A percentile compares a stretch with the other conserved stretches of the same genome.
Conservation (phyloP, 2,888 invertebrate species). For the Diachrysia chrysitis region DNA sequence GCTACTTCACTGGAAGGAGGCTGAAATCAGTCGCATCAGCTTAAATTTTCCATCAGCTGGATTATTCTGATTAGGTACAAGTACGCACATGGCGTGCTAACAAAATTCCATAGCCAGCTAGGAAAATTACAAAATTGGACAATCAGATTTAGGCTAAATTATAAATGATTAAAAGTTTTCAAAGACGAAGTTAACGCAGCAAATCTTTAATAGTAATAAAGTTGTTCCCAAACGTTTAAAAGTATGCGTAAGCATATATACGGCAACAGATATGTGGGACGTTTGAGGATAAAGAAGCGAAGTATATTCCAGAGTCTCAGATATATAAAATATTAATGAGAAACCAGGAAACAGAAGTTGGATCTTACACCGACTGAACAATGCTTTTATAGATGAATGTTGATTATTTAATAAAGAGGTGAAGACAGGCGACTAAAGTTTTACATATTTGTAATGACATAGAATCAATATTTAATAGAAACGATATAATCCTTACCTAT, state of each 20-base stretch:
- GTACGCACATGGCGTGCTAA: background rate
- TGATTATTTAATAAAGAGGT: background rate
- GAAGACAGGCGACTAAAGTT: constrained; percentile 8
- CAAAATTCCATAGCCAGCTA: background rate
- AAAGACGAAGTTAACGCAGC: background rate
- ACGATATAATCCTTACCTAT: constrained; percentile 15
- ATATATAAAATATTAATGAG: background rate
- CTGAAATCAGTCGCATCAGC: constrained; percentile 1
- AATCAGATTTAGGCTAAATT: background rate
- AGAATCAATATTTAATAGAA: constrained; percentile 18
- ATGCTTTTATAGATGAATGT: background rate
- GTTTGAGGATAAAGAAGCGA: background rate
- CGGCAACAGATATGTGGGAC: background rate
- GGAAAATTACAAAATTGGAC: background rate
- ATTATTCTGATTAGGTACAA: constrained; percentile 10
- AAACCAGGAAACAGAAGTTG: background rate
- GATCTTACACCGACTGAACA: background rate
- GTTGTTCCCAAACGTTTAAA: background rate
- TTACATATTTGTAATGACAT: background rate
- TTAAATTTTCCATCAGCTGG: background rate
- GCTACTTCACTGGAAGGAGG: constrained; percentile 9
- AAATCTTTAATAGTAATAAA: background rate
- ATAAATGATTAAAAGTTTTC: background rate
- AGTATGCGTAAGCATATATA: background rate
- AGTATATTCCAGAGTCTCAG: background rate